Evolutionary conservation across 2,797 vertebrate genomes (phyloP).

Genomic region (Pipistrellus pipistrellus): DNA sequence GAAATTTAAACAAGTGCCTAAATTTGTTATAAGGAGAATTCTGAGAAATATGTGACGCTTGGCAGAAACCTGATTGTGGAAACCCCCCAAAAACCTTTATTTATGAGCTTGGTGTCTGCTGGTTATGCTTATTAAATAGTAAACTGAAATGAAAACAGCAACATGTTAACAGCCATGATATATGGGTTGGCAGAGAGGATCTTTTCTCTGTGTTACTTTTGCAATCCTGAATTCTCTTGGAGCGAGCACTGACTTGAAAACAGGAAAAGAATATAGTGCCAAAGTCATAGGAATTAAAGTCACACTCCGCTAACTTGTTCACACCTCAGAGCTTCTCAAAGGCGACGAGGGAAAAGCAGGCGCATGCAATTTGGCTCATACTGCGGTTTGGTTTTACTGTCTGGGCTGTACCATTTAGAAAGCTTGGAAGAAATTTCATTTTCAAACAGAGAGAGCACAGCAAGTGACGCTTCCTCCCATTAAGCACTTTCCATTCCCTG

Average conservation of each 20-base stretch:
- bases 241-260: background rate
- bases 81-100: background rate
- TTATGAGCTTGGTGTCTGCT: background rate
- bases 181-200: background rate
- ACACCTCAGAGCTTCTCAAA: background rate
- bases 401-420: background rate
- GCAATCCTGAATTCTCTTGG: background rate
- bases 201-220: background rate
- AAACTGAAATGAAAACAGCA: background rate
- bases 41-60: background rate
- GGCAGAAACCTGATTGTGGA: background rate
- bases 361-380: background rate
- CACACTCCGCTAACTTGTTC: background rate
- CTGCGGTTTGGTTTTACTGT: background rate
- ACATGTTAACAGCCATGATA: background rate
- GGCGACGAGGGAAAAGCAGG: background rate
- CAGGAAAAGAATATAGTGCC: background rate
- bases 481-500: background rate
- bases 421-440: constrained; percentile 38
- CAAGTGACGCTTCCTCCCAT: background rate
- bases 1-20: background rate
- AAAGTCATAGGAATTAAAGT: constrained; percentile 37
- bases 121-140: background rate
- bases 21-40: background rate
- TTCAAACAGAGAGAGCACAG: constrained; percentile 38